phyloP scores from a whole-genome alignment of 2,797 vertebrate species.

The Microctenopoma lineatum region DNA sequence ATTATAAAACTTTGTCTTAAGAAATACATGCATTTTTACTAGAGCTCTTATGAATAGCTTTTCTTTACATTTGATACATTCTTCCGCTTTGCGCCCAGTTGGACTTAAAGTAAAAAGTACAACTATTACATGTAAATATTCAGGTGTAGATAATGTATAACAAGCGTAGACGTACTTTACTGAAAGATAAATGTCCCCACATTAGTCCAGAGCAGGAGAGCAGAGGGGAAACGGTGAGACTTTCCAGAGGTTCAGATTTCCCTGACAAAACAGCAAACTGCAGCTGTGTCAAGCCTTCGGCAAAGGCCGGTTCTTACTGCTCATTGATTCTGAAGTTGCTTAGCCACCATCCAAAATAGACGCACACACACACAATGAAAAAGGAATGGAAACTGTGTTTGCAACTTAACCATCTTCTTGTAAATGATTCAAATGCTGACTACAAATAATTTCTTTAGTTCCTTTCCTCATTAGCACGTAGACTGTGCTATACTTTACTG shows the following conservation, averaged over 20 bases:
- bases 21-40: slow-evolving; percentile 23
- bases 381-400: slow-evolving; percentile 35
- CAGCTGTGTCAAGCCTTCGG: slow-evolving; percentile 50
- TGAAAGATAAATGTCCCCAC: slow-evolving; percentile 29
- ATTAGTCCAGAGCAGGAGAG: slow-evolving; percentile 31
- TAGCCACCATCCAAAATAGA: slow-evolving; percentile 3
- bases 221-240: slow-evolving; percentile 38
- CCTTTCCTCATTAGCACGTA: slow-evolving; percentile 31
- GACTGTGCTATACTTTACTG: not conserved
- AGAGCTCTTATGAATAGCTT: not conserved
- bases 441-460: slow-evolving; percentile 31
- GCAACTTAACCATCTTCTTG: slow-evolving; percentile 19
- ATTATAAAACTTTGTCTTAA: not conserved
- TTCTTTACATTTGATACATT: not conserved
- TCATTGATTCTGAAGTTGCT: slow-evolving; percentile 47
- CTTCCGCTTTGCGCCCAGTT: not conserved
- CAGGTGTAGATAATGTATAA: not conserved
- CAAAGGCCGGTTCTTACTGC: slow-evolving; percentile 27
- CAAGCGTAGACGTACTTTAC: slow-evolving; percentile 22
- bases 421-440: slow-evolving; percentile 52
- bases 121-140: slow-evolving; percentile 2
- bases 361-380: slow-evolving; percentile 8
- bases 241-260: slow-evolving; percentile 69
- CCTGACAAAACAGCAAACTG: slow-evolving; percentile 65
- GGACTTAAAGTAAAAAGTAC: not conserved